phyloP scores from a whole-genome alignment of 2,888 invertebrate species.

The Troglohyphantes excavatus region DNA sequence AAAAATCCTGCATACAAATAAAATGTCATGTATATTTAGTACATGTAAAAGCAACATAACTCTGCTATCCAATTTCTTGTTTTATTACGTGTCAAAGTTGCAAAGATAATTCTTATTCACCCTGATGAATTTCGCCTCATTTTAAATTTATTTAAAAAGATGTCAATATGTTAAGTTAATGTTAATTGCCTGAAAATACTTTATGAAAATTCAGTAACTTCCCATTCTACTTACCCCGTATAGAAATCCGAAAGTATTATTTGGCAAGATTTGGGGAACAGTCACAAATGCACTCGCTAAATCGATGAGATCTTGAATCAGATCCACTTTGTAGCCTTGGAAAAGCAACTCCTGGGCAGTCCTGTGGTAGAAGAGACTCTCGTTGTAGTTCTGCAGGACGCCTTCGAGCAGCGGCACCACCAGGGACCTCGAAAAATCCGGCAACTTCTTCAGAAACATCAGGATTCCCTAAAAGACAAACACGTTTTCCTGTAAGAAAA shows the following conservation, averaged over 20 bases:
- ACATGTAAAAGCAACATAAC: too few species aligned
- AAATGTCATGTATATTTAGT: too few species aligned
- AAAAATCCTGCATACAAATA: too few species aligned
- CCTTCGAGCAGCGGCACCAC: slow-evolving; percentile 47
- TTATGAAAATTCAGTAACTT: too few species aligned
- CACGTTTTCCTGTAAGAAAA: too few species aligned
- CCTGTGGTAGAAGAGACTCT: slow-evolving; percentile 37
- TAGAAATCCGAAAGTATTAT: slow-evolving; percentile 79
- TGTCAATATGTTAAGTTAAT: too few species aligned
- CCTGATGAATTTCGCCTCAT: too few species aligned
- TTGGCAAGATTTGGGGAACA: slow-evolving; percentile 76
- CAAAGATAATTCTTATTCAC: too few species aligned
- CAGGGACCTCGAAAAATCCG: background rate
- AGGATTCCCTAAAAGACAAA: slow-evolving; percentile 62
- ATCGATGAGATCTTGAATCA: slow-evolving; percentile 65
- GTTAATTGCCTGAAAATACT: too few species aligned
- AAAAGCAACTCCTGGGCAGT: slow-evolving; percentile 63
- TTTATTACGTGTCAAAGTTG: too few species aligned
- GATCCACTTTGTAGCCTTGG: slow-evolving; percentile 67
- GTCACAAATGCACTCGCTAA: slow-evolving; percentile 67
- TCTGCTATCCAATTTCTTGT: too few species aligned
- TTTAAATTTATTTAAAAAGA: too few species aligned
- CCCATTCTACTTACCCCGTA: slow-evolving; percentile 66
- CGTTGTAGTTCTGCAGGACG: slow-evolving; percentile 46
- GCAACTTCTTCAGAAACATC: slow-evolving; percentile 62